Evolutionary conservation across 2,797 vertebrate species (phyloP).

Genomic region (Poeciliopsis paucimaculata): DNA sequence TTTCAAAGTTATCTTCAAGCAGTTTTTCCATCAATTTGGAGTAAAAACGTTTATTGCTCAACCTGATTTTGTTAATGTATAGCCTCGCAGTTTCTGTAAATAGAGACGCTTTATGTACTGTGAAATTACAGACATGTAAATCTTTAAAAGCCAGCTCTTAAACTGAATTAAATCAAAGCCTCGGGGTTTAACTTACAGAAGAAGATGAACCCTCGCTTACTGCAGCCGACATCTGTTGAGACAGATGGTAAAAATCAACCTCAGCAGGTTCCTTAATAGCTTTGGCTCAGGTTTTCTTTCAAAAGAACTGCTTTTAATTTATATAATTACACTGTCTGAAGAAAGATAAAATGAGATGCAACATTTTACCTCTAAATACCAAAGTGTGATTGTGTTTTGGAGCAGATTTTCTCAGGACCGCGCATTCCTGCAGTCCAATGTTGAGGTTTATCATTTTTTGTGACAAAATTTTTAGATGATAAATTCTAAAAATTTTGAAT

Average conservation of each 20-base stretch:
- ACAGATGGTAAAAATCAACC: constrained; percentile 57
- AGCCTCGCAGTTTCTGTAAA: neutral
- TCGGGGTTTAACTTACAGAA: constrained; percentile 34
- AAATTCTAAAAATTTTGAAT: too few species aligned
- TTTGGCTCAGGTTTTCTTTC: constrained; percentile 39
- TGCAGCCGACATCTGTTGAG: constrained; percentile 45
- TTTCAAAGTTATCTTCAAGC: neutral
- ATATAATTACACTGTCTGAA: constrained; percentile 8
- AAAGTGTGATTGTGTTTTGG: constrained; percentile 26
- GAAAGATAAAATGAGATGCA: neutral
- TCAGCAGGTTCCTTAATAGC: constrained; percentile 55
- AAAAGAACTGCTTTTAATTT: constrained; percentile 6
- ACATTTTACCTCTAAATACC: constrained; percentile 3
- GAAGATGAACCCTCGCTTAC: constrained; percentile 41
- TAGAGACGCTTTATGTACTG: neutral
- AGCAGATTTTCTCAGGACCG: constrained; percentile 19
- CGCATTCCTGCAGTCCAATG: constrained; percentile 37
- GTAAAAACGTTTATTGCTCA: neutral
- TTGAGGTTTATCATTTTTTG: too few species aligned
- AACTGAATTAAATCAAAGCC: constrained; percentile 4
- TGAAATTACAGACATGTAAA: neutral
- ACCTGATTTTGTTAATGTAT: neutral
- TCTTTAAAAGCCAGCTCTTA: neutral
- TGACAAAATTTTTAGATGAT: too few species aligned
- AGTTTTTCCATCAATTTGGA: neutral